Conservation (phyloP, 2,113 vertebrate genomes). For the Coryphaenoides rupestris region DNA sequence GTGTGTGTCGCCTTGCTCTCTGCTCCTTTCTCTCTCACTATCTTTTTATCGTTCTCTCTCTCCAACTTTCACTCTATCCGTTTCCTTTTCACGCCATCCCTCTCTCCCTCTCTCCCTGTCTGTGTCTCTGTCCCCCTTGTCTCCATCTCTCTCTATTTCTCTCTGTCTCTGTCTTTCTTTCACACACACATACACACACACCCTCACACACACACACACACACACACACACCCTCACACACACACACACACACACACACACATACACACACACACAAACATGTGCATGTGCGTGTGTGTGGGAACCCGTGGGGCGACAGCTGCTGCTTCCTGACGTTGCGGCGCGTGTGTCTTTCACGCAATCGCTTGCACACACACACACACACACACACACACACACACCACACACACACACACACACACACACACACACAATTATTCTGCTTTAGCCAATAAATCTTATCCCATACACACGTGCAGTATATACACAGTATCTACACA, state of each 20-base stretch:
- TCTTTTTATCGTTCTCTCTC: no score
- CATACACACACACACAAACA: neutral
- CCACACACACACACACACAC: constrained; percentile 12
- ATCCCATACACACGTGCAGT: no score
- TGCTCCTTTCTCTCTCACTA: no score
- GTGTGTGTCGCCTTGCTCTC: no score
- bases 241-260: neutral
- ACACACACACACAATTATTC: neutral
- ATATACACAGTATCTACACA: no score
- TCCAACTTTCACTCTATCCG: no score
- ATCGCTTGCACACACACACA: constrained; percentile 5
- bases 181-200: no score
- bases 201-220: neutral
- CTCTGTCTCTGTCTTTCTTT: neutral
- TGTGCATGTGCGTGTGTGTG: neutral
- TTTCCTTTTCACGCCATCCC: no score
- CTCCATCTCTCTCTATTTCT: neutral
- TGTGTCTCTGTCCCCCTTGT: no score
- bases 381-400: constrained; percentile 22
- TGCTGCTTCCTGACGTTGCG: neutral
- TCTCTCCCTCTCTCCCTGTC: no score
- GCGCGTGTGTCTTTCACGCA: neutral
- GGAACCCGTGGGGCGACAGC: neutral
- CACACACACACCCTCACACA: constrained; percentile 12
- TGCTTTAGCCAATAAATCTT: no score